Conservation (phyloP, 2,888 invertebrate species). For the Malthinus flaveolus region DNA sequence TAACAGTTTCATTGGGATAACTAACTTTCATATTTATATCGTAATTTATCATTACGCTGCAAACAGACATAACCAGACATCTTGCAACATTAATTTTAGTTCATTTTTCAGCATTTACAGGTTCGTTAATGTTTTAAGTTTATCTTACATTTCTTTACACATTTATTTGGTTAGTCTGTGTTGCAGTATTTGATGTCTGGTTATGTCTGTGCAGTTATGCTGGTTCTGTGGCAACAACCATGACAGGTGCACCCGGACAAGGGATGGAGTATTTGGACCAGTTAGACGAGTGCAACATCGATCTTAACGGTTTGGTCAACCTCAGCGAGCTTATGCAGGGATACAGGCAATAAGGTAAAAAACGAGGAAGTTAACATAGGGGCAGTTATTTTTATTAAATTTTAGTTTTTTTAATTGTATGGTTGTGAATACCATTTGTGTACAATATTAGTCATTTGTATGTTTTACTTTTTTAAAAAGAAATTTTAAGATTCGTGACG, state of each 20-base stretch:
- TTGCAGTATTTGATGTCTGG: slow-evolving; percentile 57
- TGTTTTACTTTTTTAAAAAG: too few species aligned
- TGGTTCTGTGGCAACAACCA: slow-evolving; percentile 50
- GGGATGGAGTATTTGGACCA: slow-evolving; percentile 51
- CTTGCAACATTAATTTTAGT: slow-evolving; percentile 44
- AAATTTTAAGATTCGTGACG: too few species aligned
- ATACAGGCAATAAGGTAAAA: slow-evolving; percentile 41
- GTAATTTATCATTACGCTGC: slow-evolving; percentile 49
- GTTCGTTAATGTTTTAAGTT: slow-evolving; percentile 17
- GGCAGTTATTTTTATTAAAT: slow-evolving; percentile 15
- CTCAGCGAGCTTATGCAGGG: slow-evolving; percentile 50
- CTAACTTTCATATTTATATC: not conserved
- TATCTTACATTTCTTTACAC: slow-evolving; percentile 14
- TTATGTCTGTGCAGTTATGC: slow-evolving; percentile 57
- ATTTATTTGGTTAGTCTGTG: slow-evolving; percentile 50
- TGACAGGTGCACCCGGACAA: slow-evolving; percentile 40
- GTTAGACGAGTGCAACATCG: slow-evolving; percentile 49
- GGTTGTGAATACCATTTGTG: too few species aligned
- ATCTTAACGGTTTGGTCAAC: slow-evolving; percentile 49
- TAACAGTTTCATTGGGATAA: not conserved
- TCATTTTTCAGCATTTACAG: not conserved
- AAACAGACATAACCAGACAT: slow-evolving; percentile 57
- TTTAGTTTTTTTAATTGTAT: not conserved
- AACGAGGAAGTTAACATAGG: slow-evolving; percentile 14
- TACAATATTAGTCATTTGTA: too few species aligned